phyloP scores from a whole-genome alignment of 2,797 vertebrate genomes.

The Crocodylus rhombifer region DNA sequence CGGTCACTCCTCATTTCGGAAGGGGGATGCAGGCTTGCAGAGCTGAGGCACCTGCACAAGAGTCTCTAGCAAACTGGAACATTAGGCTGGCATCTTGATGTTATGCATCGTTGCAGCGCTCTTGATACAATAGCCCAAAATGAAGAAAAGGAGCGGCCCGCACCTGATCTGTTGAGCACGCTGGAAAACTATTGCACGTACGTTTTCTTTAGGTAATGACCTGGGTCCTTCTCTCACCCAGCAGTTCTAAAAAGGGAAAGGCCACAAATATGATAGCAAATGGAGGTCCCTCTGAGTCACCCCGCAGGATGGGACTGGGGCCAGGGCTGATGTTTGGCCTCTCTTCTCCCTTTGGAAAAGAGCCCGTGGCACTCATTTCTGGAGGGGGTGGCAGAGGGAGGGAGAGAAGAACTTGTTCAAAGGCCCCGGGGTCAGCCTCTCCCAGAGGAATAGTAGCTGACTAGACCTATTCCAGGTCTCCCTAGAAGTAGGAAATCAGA shows the following conservation, averaged over 20 bases:
- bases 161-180: conserved; percentile 20
- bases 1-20: conserved; percentile 24
- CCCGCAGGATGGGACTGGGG: neutral
- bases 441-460: neutral
- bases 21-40: conserved; percentile 49
- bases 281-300: neutral
- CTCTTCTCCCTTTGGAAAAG: neutral
- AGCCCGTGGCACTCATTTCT: neutral
- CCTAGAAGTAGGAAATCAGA: neutral
- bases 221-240: neutral
- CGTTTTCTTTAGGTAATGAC: neutral
- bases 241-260: neutral
- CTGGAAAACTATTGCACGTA: neutral
- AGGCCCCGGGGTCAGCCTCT: neutral
- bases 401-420: neutral
- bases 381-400: neutral
- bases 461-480: neutral
- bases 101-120: neutral
- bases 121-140: neutral
- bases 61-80: conserved; percentile 47
- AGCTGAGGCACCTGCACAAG: conserved; percentile 64
- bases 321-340: neutral
- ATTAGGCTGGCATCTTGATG: conserved; percentile 1
- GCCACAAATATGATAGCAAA: neutral
- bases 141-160: neutral